Evolutionary conservation across 2,888 invertebrate genomes (phyloP).

Genomic region (Apamea anceps): DNA sequence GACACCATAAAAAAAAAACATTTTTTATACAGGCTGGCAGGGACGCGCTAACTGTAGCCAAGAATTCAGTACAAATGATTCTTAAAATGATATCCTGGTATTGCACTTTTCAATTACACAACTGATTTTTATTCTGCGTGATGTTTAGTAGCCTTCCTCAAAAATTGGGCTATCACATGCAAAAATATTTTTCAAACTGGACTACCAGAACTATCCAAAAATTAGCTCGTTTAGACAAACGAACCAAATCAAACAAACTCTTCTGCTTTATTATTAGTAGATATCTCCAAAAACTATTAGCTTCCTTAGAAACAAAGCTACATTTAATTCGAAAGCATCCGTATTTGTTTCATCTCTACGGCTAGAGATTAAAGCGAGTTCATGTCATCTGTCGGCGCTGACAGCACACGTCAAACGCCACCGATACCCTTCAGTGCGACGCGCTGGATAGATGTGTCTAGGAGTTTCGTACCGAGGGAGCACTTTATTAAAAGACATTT

Average conservation of each 20-base stretch:
- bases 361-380: slow-evolving; percentile 26
- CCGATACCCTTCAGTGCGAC: slow-evolving; percentile 9
- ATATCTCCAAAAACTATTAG: neutral
- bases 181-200: neutral
- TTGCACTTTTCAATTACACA: too few relatives aligned
- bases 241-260: too few relatives aligned
- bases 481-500: slow-evolving; percentile 3
- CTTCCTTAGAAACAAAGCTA: neutral
- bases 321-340: neutral
- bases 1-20: too few relatives aligned
- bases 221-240: neutral
- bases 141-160: neutral
- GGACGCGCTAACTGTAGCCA: too few relatives aligned
- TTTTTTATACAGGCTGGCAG: too few relatives aligned
- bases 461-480: neutral
- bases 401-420: slow-evolving; percentile 36
- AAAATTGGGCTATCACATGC: too few relatives aligned
- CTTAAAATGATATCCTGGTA: too few relatives aligned
- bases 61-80: too few relatives aligned
- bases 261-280: neutral
- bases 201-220: neutral
- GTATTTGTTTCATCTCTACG: slow-evolving; percentile 12
- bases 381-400: slow-evolving; percentile 19
- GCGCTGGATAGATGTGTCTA: neutral
- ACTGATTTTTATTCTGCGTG: neutral